Evolutionary conservation across 2,113 vertebrate species (phyloP).

Genomic region (Halichoerus grypus): DNA sequence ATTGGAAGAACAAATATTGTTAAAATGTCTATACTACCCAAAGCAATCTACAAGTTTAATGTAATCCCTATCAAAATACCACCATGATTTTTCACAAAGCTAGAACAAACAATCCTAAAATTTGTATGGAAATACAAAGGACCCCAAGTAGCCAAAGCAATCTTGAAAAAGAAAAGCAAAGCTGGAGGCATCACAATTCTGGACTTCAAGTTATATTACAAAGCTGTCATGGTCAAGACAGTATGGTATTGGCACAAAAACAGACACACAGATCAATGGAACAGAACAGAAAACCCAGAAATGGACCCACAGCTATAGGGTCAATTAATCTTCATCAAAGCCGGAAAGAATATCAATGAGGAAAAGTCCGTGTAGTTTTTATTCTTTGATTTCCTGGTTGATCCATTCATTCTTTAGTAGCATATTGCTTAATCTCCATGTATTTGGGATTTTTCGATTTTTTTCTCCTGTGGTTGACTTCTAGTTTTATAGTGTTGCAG

Average conservation of each 20-base stretch:
- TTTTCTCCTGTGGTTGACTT: not conserved
- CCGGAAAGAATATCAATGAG: not conserved
- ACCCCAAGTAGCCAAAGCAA: not conserved
- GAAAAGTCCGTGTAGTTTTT: not conserved
- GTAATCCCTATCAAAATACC: not conserved
- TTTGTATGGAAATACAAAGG: not conserved
- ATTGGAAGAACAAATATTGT: not conserved
- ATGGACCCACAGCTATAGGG: not conserved
- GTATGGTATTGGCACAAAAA: not conserved
- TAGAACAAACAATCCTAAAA: not conserved
- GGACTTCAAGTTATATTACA: not conserved
- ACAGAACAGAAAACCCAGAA: not conserved
- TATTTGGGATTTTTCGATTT: not conserved
- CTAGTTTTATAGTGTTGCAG: not conserved
- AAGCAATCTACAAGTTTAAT: not conserved
- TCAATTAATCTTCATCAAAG: not conserved
- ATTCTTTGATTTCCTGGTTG: not conserved
- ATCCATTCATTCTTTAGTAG: not conserved
- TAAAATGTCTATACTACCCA: not conserved
- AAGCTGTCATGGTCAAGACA: not conserved
- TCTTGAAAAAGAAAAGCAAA: not conserved
- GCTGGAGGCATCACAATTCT: not conserved
- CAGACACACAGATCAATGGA: not conserved
- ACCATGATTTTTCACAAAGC: not conserved
- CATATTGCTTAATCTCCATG: not conserved